Base-by-base conservation (phyloP, 2,888 invertebrate genomes). In the Boloria euphrosyne region DNA sequence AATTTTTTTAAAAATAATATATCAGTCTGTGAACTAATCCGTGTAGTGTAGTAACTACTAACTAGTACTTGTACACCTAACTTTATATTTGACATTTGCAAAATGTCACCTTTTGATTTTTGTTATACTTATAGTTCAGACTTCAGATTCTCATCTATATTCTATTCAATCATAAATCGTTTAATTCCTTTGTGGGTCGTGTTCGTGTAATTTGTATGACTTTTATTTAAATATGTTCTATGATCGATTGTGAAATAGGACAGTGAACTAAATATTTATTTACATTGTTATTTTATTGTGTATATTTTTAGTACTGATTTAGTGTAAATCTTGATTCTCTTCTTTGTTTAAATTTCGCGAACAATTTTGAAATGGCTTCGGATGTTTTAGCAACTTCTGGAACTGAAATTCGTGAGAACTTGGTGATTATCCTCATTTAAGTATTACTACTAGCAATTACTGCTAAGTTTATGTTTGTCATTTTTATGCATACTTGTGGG, bases 401-500 rank as follows among this genome's bases (percentile, higher is more conserved):
- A 54, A 79, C 73, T 63, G 86, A 87, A 80, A 85, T 91, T 73
- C 85, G 91, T 27, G 91, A 91, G 67, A 90, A 91, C 81, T 85
- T 91, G 87, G 91, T 91, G 85, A 82, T 69, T 76, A 71, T 73
- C 57, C 68, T 43, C 65, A 52, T 68, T 49, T 49, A 44, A 64
- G 43, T 59, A 65, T 2, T 43, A 38, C 17, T 53, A 57, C 22
- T 22, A 6, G 4, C 27, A 52, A 43, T 54, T 64, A 27, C 38
- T 22, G 43, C 7, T 31, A 18, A 18, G 31, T 49, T 31, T 49
- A 10, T 55, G n/a, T 57, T 13, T n/a, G 22, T 27, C 10, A 10
- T n/a, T 1, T 0, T 57, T n/a, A 22, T 16, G 7, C 22, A 16
- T 13, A 14, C 44, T 46, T 18, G 10, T 44, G 13, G n/a, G n/a